phyloP scores from a whole-genome alignment of 2,113 vertebrate genomes.

The Nothocercus julius region DNA sequence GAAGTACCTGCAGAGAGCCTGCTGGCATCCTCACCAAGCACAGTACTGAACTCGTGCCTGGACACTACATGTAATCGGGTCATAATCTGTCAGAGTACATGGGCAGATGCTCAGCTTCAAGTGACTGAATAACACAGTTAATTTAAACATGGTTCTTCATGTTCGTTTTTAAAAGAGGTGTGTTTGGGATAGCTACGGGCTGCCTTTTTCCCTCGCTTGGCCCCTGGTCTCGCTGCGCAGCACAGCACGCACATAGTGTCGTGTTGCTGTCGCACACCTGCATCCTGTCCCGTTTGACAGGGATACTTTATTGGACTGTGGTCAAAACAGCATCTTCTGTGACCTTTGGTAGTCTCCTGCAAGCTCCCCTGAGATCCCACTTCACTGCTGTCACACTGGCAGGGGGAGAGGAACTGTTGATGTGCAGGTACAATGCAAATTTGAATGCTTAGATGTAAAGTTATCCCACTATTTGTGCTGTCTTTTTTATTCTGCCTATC shows the following conservation, averaged over 20 bases:
- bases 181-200: background rate
- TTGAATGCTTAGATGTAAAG: background rate
- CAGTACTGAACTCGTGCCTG: background rate
- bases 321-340: background rate
- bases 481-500: background rate
- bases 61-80: background rate
- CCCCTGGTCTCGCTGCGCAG: fast-evolving
- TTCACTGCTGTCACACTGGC: background rate
- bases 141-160: background rate
- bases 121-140: background rate
- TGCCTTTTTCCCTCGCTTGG: background rate
- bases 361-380: background rate
- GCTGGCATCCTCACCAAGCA: background rate
- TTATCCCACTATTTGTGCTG: background rate
- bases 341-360: background rate
- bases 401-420: background rate
- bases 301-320: background rate
- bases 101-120: background rate
- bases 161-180: background rate
- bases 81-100: background rate
- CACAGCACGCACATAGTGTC: fast-evolving
- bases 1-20: background rate
- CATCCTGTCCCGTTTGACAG: background rate
- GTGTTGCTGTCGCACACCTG: background rate
- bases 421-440: background rate